These are phyloP conservation scores for Siniperca undulata DNA, from an alignment of 2,797 vertebrate species.

Conservation along the genomic window DNA sequence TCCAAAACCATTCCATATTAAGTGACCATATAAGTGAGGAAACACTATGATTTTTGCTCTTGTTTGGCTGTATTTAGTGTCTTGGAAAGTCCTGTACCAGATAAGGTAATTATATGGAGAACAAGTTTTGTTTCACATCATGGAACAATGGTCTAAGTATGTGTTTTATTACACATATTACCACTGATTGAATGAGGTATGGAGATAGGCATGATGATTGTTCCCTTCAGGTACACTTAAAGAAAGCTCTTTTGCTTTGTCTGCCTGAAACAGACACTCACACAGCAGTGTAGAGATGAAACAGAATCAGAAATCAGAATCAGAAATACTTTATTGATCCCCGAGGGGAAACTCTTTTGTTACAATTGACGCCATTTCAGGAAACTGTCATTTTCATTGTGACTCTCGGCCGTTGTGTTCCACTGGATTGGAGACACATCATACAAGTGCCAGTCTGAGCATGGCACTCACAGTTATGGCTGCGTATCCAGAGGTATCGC, in stretches of 20 bases:
- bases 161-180: conserved; percentile 35
- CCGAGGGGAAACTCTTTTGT: too few relatives aligned
- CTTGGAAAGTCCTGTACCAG: background rate
- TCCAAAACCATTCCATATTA: background rate
- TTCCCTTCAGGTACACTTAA: conserved; percentile 31
- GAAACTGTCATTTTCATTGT: conserved; percentile 38
- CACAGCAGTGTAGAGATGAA: conserved; percentile 13
- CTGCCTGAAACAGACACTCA: conserved; percentile 22
- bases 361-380: conserved; percentile 11
- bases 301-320: background rate
- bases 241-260: conserved; percentile 23
- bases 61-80: conserved; percentile 7
- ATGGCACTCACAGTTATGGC: conserved; percentile 66
- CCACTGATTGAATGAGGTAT: conserved; percentile 35
- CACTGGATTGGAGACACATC: conserved; percentile 50
- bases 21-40: background rate
- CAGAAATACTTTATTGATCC: too few relatives aligned
- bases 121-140: conserved; percentile 30
- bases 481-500: conserved; percentile 51
- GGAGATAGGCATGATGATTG: conserved; percentile 38
- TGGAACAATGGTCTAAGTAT: conserved; percentile 37
- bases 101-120: conserved; percentile 4
- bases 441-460: conserved; percentile 73
- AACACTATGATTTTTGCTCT: background rate
- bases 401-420: conserved; percentile 48